These are phyloP conservation scores for Eutrigla gurnardus DNA, from an alignment of 2,797 vertebrate genomes.

Conservation along the genomic window DNA sequence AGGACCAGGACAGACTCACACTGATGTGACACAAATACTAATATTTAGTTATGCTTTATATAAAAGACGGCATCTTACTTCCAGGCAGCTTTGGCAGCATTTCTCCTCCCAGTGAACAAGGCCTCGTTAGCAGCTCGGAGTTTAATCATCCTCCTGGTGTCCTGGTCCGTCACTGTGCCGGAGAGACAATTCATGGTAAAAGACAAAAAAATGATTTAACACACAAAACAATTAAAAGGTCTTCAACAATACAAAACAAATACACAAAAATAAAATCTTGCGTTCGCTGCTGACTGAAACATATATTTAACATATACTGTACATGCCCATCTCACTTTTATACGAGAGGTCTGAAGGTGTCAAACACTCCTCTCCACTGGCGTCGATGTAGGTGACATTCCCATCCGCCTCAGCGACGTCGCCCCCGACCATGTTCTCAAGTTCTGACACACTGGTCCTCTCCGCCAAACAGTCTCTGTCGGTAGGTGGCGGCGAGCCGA, in stretches of 20 bases:
- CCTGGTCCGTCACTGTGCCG: constrained; percentile 77
- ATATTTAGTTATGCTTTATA: too few species aligned
- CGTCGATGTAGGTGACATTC: constrained; percentile 76
- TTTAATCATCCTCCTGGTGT: constrained; percentile 78
- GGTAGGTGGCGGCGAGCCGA: constrained; percentile 54
- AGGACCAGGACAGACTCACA: background rate
- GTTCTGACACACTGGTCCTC: constrained; percentile 67
- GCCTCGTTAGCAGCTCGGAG: constrained; percentile 76
- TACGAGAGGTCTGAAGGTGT: constrained; percentile 74
- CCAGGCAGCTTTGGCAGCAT: constrained; percentile 81
- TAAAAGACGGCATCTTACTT: constrained; percentile 59
- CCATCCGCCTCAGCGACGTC: constrained; percentile 56
- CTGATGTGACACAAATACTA: background rate
- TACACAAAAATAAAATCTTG: background rate
- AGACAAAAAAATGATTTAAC: background rate
- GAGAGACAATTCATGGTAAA: background rate
- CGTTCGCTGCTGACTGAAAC: too few species aligned
- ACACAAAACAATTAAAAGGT: background rate
- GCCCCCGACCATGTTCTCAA: constrained; percentile 64
- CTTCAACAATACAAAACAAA: background rate
- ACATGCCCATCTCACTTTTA: constrained; percentile 66
- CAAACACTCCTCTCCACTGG: constrained; percentile 78
- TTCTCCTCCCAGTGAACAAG: constrained; percentile 79
- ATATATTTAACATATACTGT: too few species aligned
- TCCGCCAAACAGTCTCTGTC: constrained; percentile 71